Conservation (phyloP, 1,140 invertebrate genomes). For the Odontomachus brunneus region DNA sequence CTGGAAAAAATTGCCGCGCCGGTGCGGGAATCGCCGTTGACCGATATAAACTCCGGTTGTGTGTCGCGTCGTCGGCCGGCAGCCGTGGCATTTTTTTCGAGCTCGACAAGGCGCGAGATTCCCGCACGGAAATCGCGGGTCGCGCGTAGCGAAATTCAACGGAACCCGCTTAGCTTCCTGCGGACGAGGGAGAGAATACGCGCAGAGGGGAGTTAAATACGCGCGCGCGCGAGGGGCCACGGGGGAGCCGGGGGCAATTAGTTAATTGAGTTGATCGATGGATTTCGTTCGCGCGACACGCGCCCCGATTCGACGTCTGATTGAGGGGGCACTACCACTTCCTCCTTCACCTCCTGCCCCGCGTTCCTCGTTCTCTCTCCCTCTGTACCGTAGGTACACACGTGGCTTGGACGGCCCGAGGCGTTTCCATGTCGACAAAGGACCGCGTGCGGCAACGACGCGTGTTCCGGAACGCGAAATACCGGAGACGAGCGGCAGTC, state of each 20-base stretch:
- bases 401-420: constrained; percentile 71
- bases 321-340: constrained; percentile 78
- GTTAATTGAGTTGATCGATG: constrained; percentile 84
- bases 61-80: constrained; percentile 1
- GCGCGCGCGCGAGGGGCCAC: constrained; percentile 40
- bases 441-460: constrained; percentile 60
- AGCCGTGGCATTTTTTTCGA: constrained; percentile 34
- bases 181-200: constrained; percentile 46
- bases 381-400: constrained; percentile 69
- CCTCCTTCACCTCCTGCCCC: neutral
- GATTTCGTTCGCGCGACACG: constrained; percentile 82
- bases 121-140: no score
- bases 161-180: constrained; percentile 40
- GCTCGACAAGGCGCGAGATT: constrained; percentile 24
- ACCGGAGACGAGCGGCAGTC: neutral
- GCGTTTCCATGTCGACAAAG: constrained; percentile 74
- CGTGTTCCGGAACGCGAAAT: constrained; percentile 48
- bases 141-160: constrained; percentile 25
- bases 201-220: constrained; percentile 60
- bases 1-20: constrained; percentile 27
- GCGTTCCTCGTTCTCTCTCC: neutral
- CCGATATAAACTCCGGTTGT: constrained; percentile 38
- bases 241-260: constrained; percentile 78
- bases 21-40: constrained; percentile 42
- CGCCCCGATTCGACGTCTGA: constrained; percentile 81